Evolutionary conservation across 1,140 invertebrate genomes (phyloP), one percentile per base, ranked within the genome.

Genomic region (Atta texana): DNA sequence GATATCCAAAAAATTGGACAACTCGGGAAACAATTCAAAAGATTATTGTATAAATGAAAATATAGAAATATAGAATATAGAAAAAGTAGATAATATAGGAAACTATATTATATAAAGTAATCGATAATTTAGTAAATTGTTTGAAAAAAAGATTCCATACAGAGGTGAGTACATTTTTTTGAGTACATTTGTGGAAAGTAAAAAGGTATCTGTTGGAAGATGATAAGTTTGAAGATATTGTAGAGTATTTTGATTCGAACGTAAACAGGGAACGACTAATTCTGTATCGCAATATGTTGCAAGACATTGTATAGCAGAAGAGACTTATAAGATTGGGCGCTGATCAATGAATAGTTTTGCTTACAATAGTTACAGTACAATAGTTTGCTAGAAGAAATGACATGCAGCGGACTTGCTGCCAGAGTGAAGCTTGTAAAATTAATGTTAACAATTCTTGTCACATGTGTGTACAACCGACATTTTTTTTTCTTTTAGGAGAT

Each of bases 341-440:
- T 28, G 5, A 31, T 34, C 63, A 34, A 31, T 64, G 28, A 31
- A 16, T 1, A 64, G 6, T 66, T 66, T 39, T 66, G 31, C 16
- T 39, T 39, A 31, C n/a, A 39, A 31, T 12, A 59, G 21, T 66
- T 39, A 24, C 24, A 24, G 24, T 24, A 24, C 24, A 24, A 24
- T 24, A 7, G 63, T 66, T 66, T 66, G 31, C 31, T 34, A 34
- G 18, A 18, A 55, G 18, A 1, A 66, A 66, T 31, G 16, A n/a
- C 7, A 34, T 66, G n/a, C n/a, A 39, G 5, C 63, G 7, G 16
- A 66, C 7, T 66, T 66, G 31, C 16, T 66, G 7, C 31, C 18
- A 18, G 63, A 66, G 16, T 39, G 6, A 66, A 66, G 14, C 34
- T 66, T 66, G 10, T 66, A 66, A 66, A 66, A 66, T 66, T 66